Evolutionary conservation across 2,888 invertebrate species (phyloP).

Genomic region (Xanthostigma xanthostigma): DNA sequence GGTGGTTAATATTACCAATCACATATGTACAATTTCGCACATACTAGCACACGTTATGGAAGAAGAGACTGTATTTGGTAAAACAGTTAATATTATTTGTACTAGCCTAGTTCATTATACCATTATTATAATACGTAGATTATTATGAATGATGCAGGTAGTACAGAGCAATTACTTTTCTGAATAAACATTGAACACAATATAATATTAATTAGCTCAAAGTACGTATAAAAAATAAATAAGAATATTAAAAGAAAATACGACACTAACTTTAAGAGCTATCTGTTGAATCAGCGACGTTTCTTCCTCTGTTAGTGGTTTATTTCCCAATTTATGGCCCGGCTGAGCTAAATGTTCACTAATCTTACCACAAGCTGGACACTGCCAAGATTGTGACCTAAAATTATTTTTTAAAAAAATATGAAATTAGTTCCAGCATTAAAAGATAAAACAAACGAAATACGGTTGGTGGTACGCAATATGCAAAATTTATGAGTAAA

Average conservation of each 20-base stretch:
- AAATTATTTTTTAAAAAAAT: constrained; percentile 7
- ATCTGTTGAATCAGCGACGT: constrained; percentile 35
- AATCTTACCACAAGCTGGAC: constrained; percentile 28
- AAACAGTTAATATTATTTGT: too few species aligned
- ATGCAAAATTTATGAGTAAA: neutral
- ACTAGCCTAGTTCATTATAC: too few species aligned
- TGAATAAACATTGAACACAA: neutral
- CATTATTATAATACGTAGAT: too few species aligned
- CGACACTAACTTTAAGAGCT: constrained; percentile 30
- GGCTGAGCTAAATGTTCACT: constrained; percentile 1
- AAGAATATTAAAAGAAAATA: neutral
- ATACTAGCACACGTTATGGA: too few species aligned
- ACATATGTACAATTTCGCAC: too few species aligned
- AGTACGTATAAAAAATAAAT: neutral
- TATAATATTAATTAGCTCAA: neutral
- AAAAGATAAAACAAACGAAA: neutral
- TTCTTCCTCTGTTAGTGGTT: constrained; percentile 36
- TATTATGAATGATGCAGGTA: too few species aligned
- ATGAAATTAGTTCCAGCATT: constrained; percentile 1
- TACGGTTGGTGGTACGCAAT: too few species aligned
- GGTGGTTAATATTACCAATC: too few species aligned
- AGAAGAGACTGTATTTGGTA: too few species aligned
- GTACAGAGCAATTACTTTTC: too few species aligned
- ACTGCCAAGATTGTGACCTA: constrained; percentile 47
- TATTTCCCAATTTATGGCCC: constrained; percentile 6